phyloP scores from a whole-genome alignment of 1,140 invertebrate species.

The Helicoverpa zea region DNA sequence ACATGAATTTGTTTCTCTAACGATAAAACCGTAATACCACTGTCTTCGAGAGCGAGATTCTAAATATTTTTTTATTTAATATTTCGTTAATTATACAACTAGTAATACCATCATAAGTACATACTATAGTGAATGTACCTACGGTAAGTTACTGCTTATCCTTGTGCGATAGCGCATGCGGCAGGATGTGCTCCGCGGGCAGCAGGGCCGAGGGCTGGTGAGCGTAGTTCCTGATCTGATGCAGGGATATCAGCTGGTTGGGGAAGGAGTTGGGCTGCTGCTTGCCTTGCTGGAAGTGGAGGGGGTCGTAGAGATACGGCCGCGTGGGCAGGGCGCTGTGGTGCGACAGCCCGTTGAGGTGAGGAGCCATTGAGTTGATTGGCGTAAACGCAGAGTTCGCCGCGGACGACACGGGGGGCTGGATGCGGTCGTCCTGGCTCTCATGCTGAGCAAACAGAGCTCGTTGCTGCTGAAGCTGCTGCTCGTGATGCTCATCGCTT shows the following conservation, averaged over 20 bases:
- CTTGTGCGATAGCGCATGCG: slow-evolving; percentile 84
- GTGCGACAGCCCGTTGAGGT: slow-evolving; percentile 91
- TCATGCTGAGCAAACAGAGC: slow-evolving; percentile 88
- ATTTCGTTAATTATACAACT: slow-evolving; percentile 83
- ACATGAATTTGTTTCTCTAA: slow-evolving; percentile 79
- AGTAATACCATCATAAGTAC: slow-evolving; percentile 86
- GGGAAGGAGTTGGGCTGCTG: slow-evolving; percentile 93
- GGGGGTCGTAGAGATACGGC: slow-evolving; percentile 97
- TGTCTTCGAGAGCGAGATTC: slow-evolving; percentile 82
- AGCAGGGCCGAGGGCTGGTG: slow-evolving; percentile 92
- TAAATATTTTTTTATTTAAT: slow-evolving; percentile 78
- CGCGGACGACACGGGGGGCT: slow-evolving; percentile 83
- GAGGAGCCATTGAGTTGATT: slow-evolving; percentile 93
- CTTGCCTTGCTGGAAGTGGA: slow-evolving; percentile 92
- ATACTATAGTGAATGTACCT: slow-evolving; percentile 74
- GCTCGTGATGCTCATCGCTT: slow-evolving; percentile 88
- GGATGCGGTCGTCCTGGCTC: slow-evolving; percentile 88
- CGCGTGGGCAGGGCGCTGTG: slow-evolving; percentile 91
- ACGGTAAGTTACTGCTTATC: slow-evolving; percentile 84
- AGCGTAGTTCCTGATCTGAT: slow-evolving; percentile 98
- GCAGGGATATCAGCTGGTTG: slow-evolving; percentile 97
- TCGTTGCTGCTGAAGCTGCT: slow-evolving; percentile 89
- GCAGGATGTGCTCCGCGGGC: slow-evolving; percentile 85
- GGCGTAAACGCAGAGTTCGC: slow-evolving; percentile 96
- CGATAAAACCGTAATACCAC: slow-evolving; percentile 79